Evolutionary conservation across 1,140 invertebrate genomes (phyloP), one percentile per base, ranked within the genome.

Genomic region (Sitobion miscanthi): DNA sequence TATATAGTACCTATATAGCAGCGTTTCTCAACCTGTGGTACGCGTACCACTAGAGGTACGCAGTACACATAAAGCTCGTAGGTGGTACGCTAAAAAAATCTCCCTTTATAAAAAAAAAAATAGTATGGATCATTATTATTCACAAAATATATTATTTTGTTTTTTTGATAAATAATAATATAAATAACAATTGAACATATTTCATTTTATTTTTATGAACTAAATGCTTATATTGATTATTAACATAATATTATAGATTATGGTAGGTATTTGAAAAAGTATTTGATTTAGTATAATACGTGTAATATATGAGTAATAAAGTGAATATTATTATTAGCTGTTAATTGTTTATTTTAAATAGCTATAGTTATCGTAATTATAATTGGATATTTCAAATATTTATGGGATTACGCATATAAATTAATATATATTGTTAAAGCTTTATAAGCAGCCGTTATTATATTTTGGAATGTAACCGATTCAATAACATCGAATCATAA

Each of bases 381-480:
- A 83, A 83, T 83, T 23, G 38, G 20, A 21, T 83, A 23, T 83
- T 83, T 83, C 23, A 42, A 83, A 83, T 83, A 83, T 42, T 21
- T 83, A 83, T 42, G 38, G 20, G 82, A 35, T 83, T 38, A 83
- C 82, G 35, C n/a, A 42, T 38, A 17, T 38, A 83, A 83, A 42
- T 38, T 21, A 42, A 8, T 42, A 83, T 23, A 8, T 42, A 83
- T 42, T 83, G 82, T 83, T 77, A n/a, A n/a, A 77, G n/a, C 4
- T 77, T 77, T 77, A 77, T 77, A 69, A 69, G 11, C 62, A 69
- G 62, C n/a, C 14, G 30, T 14, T 77, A 17, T 35, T 77, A n/a
- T 77, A 77, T 77, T 77, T 77, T 77, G 30, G 82, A 83, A 83
- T 83, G 35, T 83, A 83, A 42, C 30, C n/a, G 62, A 77, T 77